Percentiles rank a stretch among this genome's conserved stretches.
Evolutionary conservation across 2,797 vertebrate genomes (phyloP).

Genomic region (Miichthys miiuy): DNA sequence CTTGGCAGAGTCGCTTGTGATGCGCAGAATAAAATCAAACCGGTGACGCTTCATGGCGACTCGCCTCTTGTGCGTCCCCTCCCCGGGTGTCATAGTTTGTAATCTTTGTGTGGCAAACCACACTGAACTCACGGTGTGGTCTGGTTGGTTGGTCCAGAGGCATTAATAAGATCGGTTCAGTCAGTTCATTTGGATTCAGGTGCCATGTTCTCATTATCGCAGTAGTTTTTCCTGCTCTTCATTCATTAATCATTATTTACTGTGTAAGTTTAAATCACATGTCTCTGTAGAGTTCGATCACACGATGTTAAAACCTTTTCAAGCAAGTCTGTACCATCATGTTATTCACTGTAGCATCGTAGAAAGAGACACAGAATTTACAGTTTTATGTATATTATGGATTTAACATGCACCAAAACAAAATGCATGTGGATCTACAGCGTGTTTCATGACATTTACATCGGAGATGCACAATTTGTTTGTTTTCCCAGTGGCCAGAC

Average conservation of each 20-base stretch:
- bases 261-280: constrained; percentile 31
- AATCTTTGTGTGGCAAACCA: constrained; percentile 77
- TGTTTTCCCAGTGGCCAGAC: no score
- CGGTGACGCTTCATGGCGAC: no score
- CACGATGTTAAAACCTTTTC: neutral
- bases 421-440: no score
- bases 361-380: constrained; percentile 16
- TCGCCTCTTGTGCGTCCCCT: no score
- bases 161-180: constrained; percentile 53
- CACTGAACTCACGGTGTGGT: constrained; percentile 19
- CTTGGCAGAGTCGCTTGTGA: no score
- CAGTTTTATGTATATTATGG: constrained; percentile 15
- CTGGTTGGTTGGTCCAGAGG: constrained; percentile 62
- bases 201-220: constrained; percentile 73
- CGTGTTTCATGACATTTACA: neutral
- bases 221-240: constrained; percentile 27
- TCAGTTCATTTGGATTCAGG: constrained; percentile 49
- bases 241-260: constrained; percentile 30
- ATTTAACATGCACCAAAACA: constrained; percentile 17
- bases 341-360: neutral
- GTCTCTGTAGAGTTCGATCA: constrained; percentile 15
- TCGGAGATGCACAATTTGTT: no score
- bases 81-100: constrained; percentile 81
- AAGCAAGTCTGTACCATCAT: neutral
- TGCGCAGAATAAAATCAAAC: no score